A percentile compares a stretch with the other conserved stretches of the same genome.
Conservation (phyloP, 1,140 invertebrate species). For the Drosophila tani region DNA sequence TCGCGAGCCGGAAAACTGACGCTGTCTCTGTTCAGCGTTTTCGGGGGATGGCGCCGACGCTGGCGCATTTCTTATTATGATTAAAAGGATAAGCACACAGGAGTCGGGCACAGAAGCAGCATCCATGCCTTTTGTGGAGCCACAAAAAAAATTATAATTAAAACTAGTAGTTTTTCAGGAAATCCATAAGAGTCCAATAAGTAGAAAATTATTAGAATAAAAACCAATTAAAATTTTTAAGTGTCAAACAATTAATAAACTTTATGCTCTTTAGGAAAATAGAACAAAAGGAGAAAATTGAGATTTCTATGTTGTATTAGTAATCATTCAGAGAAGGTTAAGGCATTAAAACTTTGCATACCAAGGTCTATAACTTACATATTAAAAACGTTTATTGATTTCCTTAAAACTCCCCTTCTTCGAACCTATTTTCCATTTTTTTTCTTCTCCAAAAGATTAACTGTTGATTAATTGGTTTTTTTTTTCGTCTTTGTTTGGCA, state of each 20-base stretch:
- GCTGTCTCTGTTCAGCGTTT: constrained; percentile 69
- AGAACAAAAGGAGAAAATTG: no score
- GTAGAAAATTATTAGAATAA: no score
- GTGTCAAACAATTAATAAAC: no score
- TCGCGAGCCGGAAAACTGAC: constrained; percentile 57
- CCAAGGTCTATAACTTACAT: no score
- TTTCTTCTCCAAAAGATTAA: constrained; percentile 64
- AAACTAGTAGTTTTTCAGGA: neutral
- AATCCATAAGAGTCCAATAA: neutral
- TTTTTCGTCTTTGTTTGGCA: constrained; percentile 58
- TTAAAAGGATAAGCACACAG: constrained; percentile 66
- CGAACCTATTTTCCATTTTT: neutral
- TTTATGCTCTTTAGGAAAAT: no score
- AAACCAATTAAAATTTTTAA: no score
- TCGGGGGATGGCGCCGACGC: constrained; percentile 53
- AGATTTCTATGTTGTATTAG: no score
- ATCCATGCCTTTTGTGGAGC: constrained; percentile 28
- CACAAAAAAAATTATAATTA: neutral
- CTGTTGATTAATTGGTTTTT: constrained; percentile 77
- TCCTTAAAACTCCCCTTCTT: neutral
- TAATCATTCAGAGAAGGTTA: no score
- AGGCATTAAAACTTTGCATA: no score
- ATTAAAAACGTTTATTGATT: neutral
- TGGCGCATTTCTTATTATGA: constrained; percentile 83
- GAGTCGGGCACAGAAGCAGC: constrained; percentile 14